Evolutionary conservation across 2,888 invertebrate genomes (phyloP), one percentile per base, ranked within the genome.

Genomic region (Erpobdella octoculata): DNA sequence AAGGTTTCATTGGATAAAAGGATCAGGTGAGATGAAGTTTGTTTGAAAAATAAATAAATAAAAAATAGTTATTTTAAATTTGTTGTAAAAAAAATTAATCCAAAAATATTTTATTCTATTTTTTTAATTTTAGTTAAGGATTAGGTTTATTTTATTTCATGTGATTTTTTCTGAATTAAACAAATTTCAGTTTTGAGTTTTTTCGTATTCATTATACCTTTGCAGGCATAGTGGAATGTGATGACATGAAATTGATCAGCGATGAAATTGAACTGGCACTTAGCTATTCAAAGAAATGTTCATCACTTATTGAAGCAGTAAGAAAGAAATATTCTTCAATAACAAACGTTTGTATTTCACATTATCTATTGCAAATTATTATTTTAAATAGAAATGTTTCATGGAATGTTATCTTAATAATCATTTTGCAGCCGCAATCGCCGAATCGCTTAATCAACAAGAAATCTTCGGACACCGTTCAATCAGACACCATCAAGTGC

Each of bases 1-100:
- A n/a, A 77, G 83, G 62, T 83, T 83, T 73, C 83, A 83, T 75
- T 83, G 83, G 83, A 82, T 83, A 74, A 77, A 83, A 72, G 83
- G 83, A 75, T 82, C 82, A 75, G 83, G 83, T 81, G 68, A 64
- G 73, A 28, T 64, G 31, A 64, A 28, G 31, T 59, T 59, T 21
- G 2, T 18, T 59, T 3, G 59, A 15, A 15, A n/a, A 41, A 12
- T 15, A 18, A 67, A 67, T 67, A 15, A 33, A 65, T 18, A n/a
- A 41, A 15, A 41, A 15, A 41, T 41, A 41, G 46, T 15, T 41
- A 41, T n/a, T 41, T 41, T 41, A 41, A n/a, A n/a, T 41, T 41
- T 41, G 46, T 41, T 15, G 12, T 12, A 41, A 41, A 12, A 41
- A 12, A 41, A 12, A 41, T 41, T 41, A n/a, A 41, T 41, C n/a